phyloP scores from a whole-genome alignment of 2,113 vertebrate species.

The Pteruthius melanotis region DNA sequence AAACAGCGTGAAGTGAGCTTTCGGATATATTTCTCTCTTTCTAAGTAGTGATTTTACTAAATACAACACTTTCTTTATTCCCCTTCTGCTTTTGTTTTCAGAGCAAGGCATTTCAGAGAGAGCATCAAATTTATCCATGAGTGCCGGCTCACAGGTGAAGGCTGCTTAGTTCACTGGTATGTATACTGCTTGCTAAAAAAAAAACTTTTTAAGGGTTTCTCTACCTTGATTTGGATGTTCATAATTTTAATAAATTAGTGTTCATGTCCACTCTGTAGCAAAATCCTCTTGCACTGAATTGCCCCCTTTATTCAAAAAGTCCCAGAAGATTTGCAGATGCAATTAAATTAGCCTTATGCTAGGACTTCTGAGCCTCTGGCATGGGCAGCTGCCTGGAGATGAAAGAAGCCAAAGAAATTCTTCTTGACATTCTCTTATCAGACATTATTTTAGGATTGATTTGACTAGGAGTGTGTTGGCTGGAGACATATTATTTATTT shows the following conservation, averaged over 20 bases:
- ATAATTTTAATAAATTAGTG: neutral
- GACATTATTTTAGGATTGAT: neutral
- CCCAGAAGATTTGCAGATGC: neutral
- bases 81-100: constrained; percentile 61
- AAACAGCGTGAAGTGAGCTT: neutral
- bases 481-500: neutral
- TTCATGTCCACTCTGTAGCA: neutral
- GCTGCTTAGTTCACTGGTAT: constrained; percentile 93
- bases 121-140: constrained; percentile 95
- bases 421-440: neutral
- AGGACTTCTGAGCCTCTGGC: neutral
- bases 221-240: neutral
- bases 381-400: neutral
- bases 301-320: neutral
- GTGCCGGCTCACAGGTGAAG: constrained; percentile 85
- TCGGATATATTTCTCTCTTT: neutral
- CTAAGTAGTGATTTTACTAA: constrained; percentile 32
- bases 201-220: neutral
- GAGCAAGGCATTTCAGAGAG: constrained; percentile 90
- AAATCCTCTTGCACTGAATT: neutral
- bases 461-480: neutral
- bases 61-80: constrained; percentile 22
- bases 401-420: neutral
- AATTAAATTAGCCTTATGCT: neutral
- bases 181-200: neutral